phyloP scores from a whole-genome alignment of 1,140 invertebrate species.

The Parasteatoda tepidariorum region DNA sequence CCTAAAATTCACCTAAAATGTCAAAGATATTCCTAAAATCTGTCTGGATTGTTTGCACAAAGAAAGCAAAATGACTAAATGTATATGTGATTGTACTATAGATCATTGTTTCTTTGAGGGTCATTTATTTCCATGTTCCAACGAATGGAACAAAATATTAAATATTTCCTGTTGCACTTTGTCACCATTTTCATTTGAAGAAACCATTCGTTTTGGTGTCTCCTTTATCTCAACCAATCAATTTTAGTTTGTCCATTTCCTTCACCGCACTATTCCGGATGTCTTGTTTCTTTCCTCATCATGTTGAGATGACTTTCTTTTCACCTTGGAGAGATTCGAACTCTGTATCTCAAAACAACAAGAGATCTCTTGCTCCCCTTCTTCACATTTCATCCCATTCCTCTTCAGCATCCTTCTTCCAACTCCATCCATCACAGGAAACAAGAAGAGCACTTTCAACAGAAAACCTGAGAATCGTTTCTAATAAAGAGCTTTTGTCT shows the following conservation, averaged over 20 bases:
- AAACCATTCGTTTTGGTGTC: slow-evolving; percentile 1
- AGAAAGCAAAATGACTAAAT: no score
- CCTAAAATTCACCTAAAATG: no score
- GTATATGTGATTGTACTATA: no score
- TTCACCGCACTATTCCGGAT: slow-evolving; percentile 22
- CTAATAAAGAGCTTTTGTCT: slow-evolving; percentile 48
- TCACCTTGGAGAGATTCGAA: slow-evolving; percentile 48
- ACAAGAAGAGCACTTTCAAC: slow-evolving; percentile 32
- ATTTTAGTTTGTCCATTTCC: slow-evolving; percentile 48
- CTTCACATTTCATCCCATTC: not conserved
- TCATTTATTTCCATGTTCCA: no score
- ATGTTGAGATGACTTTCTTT: slow-evolving; percentile 52
- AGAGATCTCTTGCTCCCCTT: not conserved
- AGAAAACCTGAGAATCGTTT: slow-evolving; percentile 31
- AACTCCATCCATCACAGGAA: slow-evolving; percentile 37
- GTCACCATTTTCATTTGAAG: not conserved
- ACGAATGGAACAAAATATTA: slow-evolving; percentile 9
- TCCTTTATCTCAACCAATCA: slow-evolving; percentile 40
- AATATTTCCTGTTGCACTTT: slow-evolving; percentile 30
- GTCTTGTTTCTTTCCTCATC: slow-evolving; percentile 54
- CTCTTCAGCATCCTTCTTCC: not conserved
- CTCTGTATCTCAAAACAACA: slow-evolving; percentile 36
- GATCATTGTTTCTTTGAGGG: no score
- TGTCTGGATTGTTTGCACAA: no score
- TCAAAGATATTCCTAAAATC: no score